Percentiles rank a stretch among this genome's conserved stretches.
Evolutionary conservation across 2,888 invertebrate genomes (phyloP).

Genomic region (Agriopis marginaria): DNA sequence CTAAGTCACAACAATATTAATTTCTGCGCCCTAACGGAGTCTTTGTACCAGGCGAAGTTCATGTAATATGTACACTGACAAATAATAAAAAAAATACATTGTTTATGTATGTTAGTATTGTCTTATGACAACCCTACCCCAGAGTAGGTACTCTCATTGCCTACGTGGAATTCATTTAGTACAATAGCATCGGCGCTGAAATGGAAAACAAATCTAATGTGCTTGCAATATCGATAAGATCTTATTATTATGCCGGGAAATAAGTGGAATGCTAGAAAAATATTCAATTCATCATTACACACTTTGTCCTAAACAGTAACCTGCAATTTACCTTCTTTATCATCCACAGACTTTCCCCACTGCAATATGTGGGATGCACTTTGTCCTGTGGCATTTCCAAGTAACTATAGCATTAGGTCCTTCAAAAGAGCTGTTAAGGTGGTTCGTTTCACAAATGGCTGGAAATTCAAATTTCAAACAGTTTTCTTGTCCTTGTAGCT

Average conservation of each 20-base stretch:
- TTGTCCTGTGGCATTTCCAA: too few relatives aligned
- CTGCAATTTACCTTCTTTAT: background rate
- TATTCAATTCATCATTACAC: constrained; percentile 2
- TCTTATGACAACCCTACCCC: constrained; percentile 21
- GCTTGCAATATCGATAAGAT: constrained; percentile 31
- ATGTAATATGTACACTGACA: background rate
- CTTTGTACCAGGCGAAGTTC: too few relatives aligned
- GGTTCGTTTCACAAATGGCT: too few relatives aligned
- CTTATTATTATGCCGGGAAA: constrained; percentile 24
- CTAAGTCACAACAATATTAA: too few relatives aligned
- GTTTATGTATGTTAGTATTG: background rate
- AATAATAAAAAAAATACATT: background rate
- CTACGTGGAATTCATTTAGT: constrained; percentile 60
- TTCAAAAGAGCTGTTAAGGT: too few relatives aligned
- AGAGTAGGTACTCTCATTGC: constrained; percentile 30
- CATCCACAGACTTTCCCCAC: background rate
- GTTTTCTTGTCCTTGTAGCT: too few relatives aligned
- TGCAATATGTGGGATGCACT: too few relatives aligned
- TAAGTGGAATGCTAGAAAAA: constrained; percentile 16
- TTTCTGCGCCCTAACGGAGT: too few relatives aligned
- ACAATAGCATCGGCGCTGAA: constrained; percentile 50
- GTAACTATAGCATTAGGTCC: too few relatives aligned
- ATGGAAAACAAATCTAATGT: constrained; percentile 39
- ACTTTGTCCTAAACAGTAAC: background rate
- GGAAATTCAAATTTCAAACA: too few relatives aligned